A percentile compares a stretch with the other conserved stretches of the same genome.
phyloP scores from a whole-genome alignment of 2,888 invertebrate species.

The Cremastinae sp. region DNA sequence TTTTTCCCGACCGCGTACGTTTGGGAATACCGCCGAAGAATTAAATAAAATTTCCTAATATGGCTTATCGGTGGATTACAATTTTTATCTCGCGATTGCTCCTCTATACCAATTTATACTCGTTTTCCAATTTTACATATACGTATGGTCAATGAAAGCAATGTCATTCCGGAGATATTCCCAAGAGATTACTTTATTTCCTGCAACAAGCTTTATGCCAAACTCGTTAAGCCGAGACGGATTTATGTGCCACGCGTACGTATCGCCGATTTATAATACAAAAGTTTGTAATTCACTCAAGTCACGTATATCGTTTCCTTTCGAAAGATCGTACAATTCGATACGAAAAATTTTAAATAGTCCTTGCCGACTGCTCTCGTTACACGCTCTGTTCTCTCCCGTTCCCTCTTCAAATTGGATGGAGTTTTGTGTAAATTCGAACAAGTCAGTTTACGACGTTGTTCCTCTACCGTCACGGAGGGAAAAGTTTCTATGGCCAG shows the following conservation, averaged over 20 bases:
- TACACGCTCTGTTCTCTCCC: neutral
- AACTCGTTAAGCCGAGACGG: slow-evolving; percentile 16
- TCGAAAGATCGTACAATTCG: slow-evolving; percentile 38
- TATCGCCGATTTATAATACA: slow-evolving; percentile 9
- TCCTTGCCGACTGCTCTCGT: neutral
- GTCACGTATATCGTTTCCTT: slow-evolving; percentile 40
- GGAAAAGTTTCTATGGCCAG: neutral
- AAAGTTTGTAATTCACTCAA: slow-evolving; percentile 27
- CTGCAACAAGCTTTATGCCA: slow-evolving; percentile 4
- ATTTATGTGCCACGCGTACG: slow-evolving; percentile 19
- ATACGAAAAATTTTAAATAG: slow-evolving; percentile 44
- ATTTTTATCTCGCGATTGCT: neutral
- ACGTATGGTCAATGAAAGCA: neutral
- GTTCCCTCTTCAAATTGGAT: slow-evolving; percentile 13
- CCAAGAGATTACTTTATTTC: slow-evolving; percentile 12
- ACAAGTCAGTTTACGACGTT: slow-evolving; percentile 29
- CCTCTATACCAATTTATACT: neutral
- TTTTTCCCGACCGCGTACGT: too few relatives aligned
- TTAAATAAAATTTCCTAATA: neutral
- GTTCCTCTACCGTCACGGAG: neutral
- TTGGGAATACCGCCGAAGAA: neutral
- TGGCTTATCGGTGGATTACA: neutral
- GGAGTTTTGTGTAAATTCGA: slow-evolving; percentile 2
- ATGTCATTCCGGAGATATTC: slow-evolving; percentile 11
- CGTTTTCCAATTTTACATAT: neutral